Conservation (phyloP, 2,888 invertebrate species). For the Danaus chrysippus region DNA sequence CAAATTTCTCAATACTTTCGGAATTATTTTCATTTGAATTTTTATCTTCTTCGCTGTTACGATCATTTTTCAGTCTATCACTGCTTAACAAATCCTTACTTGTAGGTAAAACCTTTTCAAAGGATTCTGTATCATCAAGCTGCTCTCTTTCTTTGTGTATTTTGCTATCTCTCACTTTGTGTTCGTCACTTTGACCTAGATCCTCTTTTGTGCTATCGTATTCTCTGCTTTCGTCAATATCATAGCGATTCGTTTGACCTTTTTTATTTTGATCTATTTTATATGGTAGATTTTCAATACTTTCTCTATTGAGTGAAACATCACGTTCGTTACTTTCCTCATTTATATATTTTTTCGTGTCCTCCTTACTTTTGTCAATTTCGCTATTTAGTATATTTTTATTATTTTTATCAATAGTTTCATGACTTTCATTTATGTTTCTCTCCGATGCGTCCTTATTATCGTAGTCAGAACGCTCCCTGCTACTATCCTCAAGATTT, state of each 20-base stretch:
- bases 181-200: slow-evolving; percentile 19
- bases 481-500: too few relatives aligned
- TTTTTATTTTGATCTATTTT: slow-evolving; percentile 7
- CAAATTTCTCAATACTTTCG: slow-evolving; percentile 16
- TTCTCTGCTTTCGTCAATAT: slow-evolving; percentile 25
- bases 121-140: not conserved
- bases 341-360: not conserved
- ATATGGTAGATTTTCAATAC: not conserved
- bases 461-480: too few relatives aligned
- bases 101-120: slow-evolving; percentile 4
- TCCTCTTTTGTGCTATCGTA: too few relatives aligned
- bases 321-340: slow-evolving; percentile 14
- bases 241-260: slow-evolving; percentile 1
- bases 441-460: too few relatives aligned
- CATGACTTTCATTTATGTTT: too few relatives aligned
- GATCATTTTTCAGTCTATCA: slow-evolving; percentile 7
- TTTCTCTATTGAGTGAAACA: not conserved
- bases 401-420: not conserved
- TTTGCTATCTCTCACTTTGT: slow-evolving; percentile 8
- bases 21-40: slow-evolving; percentile 11
- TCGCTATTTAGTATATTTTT: not conserved
- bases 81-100: slow-evolving; percentile 8
- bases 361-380: slow-evolving; percentile 5
- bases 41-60: slow-evolving; percentile 13
- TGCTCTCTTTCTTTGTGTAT: not conserved